Evolutionary conservation across 53 echinoderm and acorn worm genomes (phyloP).

Genomic region (Henricia sp.): DNA sequence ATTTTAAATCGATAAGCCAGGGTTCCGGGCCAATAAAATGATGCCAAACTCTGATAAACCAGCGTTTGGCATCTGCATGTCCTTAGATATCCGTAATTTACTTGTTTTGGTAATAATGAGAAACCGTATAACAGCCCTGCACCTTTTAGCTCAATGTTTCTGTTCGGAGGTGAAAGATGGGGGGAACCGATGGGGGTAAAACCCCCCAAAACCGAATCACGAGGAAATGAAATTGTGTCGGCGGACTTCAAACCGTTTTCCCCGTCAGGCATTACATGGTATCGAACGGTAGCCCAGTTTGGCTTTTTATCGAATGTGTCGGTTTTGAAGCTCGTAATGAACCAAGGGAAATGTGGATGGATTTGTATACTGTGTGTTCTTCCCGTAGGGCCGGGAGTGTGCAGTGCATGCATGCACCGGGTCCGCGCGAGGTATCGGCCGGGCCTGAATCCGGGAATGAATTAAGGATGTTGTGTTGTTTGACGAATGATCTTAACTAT

Average conservation of each 20-base stretch:
- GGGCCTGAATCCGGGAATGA: constrained; percentile 6
- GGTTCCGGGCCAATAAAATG: constrained; percentile 26
- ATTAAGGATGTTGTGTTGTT: constrained; percentile 41
- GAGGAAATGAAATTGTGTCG: constrained; percentile 54
- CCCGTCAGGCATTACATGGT: constrained; percentile 17
- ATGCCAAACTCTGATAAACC: constrained; percentile 13
- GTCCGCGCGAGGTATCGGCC: background rate
- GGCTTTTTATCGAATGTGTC: constrained; percentile 47
- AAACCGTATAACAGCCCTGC: constrained; percentile 1
- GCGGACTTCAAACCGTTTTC: constrained; percentile 25
- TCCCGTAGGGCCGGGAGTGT: constrained; percentile 7
- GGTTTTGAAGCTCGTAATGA: background rate
- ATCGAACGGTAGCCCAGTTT: constrained; percentile 36
- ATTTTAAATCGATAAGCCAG: constrained; percentile 28
- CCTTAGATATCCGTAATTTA: constrained; percentile 1
- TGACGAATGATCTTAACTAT: constrained; percentile 40
- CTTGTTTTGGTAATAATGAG: background rate
- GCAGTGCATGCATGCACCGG: background rate
- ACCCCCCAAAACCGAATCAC: constrained; percentile 7
- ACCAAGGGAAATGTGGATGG: constrained; percentile 4
- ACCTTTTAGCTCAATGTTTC: constrained; percentile 34
- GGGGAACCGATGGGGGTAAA: background rate
- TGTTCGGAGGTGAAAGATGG: background rate
- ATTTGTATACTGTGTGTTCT: too few relatives aligned
- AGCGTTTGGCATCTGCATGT: constrained; percentile 1